Base-by-base conservation (phyloP, 2,888 invertebrate species). In the Ichneumoninae sp. region DNA sequence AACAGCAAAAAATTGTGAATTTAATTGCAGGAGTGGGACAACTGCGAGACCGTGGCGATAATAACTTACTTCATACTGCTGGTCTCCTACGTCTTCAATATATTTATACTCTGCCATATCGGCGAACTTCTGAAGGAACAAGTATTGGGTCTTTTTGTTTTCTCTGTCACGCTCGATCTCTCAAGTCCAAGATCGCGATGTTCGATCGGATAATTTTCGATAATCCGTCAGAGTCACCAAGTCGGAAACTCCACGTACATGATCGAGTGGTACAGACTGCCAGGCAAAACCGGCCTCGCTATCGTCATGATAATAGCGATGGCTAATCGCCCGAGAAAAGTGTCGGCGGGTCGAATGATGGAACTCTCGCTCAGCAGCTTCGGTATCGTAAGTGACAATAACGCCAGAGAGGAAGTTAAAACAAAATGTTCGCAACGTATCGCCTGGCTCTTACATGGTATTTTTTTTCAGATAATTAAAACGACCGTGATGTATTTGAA, bases 321-420 rank as follows among this genome's bases (percentile, higher is more conserved):
- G 66, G 83, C 88, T 0, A 71, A 83, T 52, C 36, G 13, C 63
- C 84, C 87, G 0, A 7, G 68, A 4, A 85, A 82, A 71, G 30
- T 89, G 3, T 87, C 85, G 1, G 89, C 87, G 44, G 89, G 88
- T 6, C 85, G 83, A 76, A 83, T 89, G 63, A 74, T 88, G 5
- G 83, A 86, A 30, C 73, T 89, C 0, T 89, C 88, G 0, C 33
- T 87, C 5, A 78, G 30, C 68, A 65, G 79, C 63, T 76, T 87
- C 50, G 88, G 87, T 3, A 80, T 82, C 47, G 87, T 86, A 77
- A 83, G 81, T 85, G 69, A 26, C 6, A 7, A 52, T 16, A n/a
- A 26, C 19, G 73, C 5, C 3, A 10, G 6, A 19, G 52, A 19
- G 1, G 1, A 52, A n/a, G 36, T 40, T 52, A 8, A 8, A 52